Evolutionary conservation across 2,888 invertebrate genomes (phyloP).

Genomic region (Apodemia duryi): DNA sequence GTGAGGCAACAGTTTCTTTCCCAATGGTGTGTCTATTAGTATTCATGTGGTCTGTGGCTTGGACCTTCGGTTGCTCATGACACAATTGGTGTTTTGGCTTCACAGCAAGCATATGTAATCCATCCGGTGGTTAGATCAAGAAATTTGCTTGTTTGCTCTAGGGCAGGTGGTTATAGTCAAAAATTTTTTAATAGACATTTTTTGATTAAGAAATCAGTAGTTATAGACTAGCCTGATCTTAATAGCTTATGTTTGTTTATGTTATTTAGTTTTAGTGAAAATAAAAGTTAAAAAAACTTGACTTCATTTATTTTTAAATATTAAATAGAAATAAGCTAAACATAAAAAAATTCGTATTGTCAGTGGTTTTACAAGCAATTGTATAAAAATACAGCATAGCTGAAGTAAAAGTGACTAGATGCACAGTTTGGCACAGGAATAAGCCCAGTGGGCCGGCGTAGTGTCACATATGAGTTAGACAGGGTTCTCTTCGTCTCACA

Average conservation of each 20-base stretch:
- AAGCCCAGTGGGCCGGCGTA: slow-evolving; percentile 40
- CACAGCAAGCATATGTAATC: too few species aligned
- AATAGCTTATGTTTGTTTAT: background rate
- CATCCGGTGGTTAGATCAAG: too few species aligned
- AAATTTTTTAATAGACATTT: background rate
- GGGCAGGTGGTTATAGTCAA: too few species aligned
- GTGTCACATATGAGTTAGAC: slow-evolving; percentile 59
- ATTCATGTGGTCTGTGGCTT: too few species aligned
- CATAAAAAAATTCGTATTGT: slow-evolving; percentile 26
- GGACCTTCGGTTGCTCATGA: too few species aligned
- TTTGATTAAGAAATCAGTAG: background rate
- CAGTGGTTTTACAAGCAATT: slow-evolving; percentile 25
- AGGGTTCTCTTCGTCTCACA: slow-evolving; percentile 86
- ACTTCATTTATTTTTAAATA: slow-evolving; percentile 32
- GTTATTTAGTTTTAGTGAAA: slow-evolving; percentile 16
- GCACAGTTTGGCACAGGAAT: slow-evolving; percentile 33
- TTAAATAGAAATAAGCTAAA: slow-evolving; percentile 18
- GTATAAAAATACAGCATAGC: slow-evolving; percentile 25
- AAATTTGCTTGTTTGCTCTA: too few species aligned
- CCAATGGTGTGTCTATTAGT: too few species aligned
- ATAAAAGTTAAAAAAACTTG: slow-evolving; percentile 31
- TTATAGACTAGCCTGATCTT: background rate
- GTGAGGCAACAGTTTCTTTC: too few species aligned
- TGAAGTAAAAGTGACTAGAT: slow-evolving; percentile 36
- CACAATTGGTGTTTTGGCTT: too few species aligned